Evolutionary conservation across 2,888 invertebrate genomes (phyloP).

Genomic region (Allygus modestus): DNA sequence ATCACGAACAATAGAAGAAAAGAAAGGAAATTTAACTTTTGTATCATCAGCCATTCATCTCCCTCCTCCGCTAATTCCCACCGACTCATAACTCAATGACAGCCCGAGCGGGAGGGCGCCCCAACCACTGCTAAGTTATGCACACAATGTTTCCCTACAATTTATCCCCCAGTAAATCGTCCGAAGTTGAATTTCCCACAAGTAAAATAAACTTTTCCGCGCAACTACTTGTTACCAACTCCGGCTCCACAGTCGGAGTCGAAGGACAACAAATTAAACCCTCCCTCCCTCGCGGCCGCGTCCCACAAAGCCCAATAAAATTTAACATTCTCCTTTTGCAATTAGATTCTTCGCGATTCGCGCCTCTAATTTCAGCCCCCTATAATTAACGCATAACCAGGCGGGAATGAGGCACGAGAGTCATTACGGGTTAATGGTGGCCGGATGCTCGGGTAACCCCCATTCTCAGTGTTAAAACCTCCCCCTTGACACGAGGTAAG

Average conservation of each 20-base stretch:
- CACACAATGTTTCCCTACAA: constrained; percentile 49
- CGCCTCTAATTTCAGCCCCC: constrained; percentile 37
- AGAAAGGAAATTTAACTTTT: neutral
- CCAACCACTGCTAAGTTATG: constrained; percentile 56
- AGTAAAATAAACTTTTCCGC: constrained; percentile 59
- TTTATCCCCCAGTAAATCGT: constrained; percentile 54
- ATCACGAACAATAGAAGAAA: too few relatives aligned
- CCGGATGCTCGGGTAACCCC: constrained; percentile 4
- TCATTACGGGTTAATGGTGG: constrained; percentile 22
- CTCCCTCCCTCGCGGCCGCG: neutral
- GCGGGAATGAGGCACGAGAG: constrained; percentile 1
- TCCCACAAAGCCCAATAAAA: constrained; percentile 27
- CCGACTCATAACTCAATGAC: constrained; percentile 45
- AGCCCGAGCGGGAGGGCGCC: neutral
- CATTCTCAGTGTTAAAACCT: constrained; percentile 1
- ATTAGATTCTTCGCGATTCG: constrained; percentile 36
- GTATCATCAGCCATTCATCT: neutral
- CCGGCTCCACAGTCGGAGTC: constrained; percentile 33
- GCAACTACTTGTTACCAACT: constrained; percentile 50
- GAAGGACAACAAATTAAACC: constrained; percentile 52
- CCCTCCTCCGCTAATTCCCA: neutral
- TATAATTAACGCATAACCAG: constrained; percentile 39
- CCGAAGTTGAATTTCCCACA: constrained; percentile 61
- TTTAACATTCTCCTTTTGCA: constrained; percentile 42
- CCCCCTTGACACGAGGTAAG: neutral